phyloP scores from a whole-genome alignment of 30 jellyfish, hydroid and myxozoan species.

The Nemopilema nomurai region DNA sequence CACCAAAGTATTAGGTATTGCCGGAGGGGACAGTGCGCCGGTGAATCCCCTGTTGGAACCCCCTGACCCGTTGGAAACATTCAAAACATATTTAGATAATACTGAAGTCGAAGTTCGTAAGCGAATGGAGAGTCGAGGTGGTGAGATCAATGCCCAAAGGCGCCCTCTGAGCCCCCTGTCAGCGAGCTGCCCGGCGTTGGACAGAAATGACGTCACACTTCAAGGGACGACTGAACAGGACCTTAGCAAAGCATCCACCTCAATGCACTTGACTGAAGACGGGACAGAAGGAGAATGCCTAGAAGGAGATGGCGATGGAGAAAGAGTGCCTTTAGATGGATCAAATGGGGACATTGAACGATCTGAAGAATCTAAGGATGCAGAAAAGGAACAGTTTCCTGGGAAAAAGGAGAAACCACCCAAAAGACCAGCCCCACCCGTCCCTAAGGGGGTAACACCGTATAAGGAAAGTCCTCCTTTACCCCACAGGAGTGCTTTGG shows the following conservation, averaged over 20 bases:
- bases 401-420: constrained; percentile 53
- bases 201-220: neutral
- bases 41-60: constrained; percentile 2
- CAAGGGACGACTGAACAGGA: neutral
- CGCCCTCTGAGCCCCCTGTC: constrained; percentile 44
- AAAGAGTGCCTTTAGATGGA: neutral
- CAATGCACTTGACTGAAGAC: neutral
- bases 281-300: neutral
- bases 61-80: constrained; percentile 48
- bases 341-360: neutral
- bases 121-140: constrained; percentile 29
- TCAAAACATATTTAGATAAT: constrained; percentile 38
- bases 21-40: neutral
- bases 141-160: neutral
- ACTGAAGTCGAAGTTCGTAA: constrained; percentile 41
- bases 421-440: constrained; percentile 68
- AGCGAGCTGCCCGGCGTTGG: constrained; percentile 56
- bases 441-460: constrained; percentile 48
- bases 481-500: neutral
- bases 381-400: neutral
- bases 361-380: neutral
- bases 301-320: neutral
- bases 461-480: constrained; percentile 10
- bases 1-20: neutral
- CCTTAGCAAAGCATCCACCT: neutral